Evolutionary conservation across 2,888 invertebrate species (phyloP), one percentile per base, ranked within the genome.

Genomic region (Graphium colonna): DNA sequence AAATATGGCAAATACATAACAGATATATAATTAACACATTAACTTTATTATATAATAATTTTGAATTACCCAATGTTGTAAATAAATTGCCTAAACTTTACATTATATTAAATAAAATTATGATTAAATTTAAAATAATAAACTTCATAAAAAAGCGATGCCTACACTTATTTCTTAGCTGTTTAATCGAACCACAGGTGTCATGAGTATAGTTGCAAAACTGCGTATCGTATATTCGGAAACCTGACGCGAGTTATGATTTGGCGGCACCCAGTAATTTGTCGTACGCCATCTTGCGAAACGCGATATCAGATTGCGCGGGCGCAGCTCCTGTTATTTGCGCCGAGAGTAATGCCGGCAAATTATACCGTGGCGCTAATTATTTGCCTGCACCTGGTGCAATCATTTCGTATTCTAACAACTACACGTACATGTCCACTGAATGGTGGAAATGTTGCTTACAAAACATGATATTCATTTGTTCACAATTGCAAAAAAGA

Each of bases 241-340:
- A 83, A 83, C 77, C 67, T 65, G 82, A 82, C 77, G 71, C 70
- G 68, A 75, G 77, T 80, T 79, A 82, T 81, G 76, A 75, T 71
- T 77, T 75, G 61, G 64, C 69, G 69, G 68, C 70, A 71, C 61
- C 64, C 67, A 65, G 72, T 69, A 74, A 76, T 79, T 82, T 82
- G 84, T 85, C 83, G 80, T 84, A 72, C 77, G 77, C 71, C 74
- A 70, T 75, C 66, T 67, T 66, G 71, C 68, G 68, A 71, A 69
- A 71, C 76, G 77, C 67, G 71, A 75, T 71, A 68, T 71, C 57
- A 63, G 60, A 65, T 73, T 77, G 78, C 79, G 74, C 75, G 60
- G 64, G 71, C 79, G 73, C 75, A 71, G 75, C 80, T 81, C 76
- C 81, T 85, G 81, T 82, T 82, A 86, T 87, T 86, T 82, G 71